Base-by-base conservation (phyloP, 64 coral and sea anemone genomes). In the Pocillopora damicornis region DNA sequence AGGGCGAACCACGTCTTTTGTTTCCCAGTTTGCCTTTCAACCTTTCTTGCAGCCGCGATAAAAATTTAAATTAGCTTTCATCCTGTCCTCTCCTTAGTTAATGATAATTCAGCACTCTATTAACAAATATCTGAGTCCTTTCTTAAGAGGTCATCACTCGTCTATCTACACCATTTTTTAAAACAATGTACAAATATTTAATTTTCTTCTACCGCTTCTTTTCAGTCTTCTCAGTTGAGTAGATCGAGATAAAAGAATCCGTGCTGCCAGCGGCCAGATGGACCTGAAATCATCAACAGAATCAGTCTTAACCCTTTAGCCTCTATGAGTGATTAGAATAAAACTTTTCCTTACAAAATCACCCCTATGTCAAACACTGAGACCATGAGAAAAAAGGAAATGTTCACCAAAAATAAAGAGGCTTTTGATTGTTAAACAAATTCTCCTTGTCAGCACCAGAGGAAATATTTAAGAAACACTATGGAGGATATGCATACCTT, bases 221-320 rank as follows among this genome's bases (percentile, higher is more conserved):
- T 63, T 98, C 96, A 23, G 96, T 94, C 82, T 98, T 98, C 73
- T 98, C 96, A 17, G 96, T 94, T 0, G 96, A 98, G 90, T 98
- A 98, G 87, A 98, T 98, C 2, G 96, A 98, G 58, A 98, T 92
- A 58, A 98, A 92, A 11, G 96, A 98, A 30, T 98, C 96, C 11
- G 96, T 91, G 72, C 96, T 94, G 58, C 96, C 96, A 30, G 92
- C 96, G 78, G 96, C 96, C 65, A 98, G 88, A 59, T 98, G 90
- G 5, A 98, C 96, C 96, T 98, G 57, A 1, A 16, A 57, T 79
- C n/a, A 69, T 42, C 42, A 26, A 25, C 85, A 87, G 66, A 72
- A 38, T 11, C 11, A 71, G 30, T 11, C 0, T 25, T 71, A 2
- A n/a, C 20, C 11, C n/a, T 5, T 20, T 20, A 11, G 11, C 16